Evolutionary conservation across 2,113 vertebrate species (phyloP), one percentile per base, ranked within the genome.

Genomic region (Reinhardtius hippoglossoides): DNA sequence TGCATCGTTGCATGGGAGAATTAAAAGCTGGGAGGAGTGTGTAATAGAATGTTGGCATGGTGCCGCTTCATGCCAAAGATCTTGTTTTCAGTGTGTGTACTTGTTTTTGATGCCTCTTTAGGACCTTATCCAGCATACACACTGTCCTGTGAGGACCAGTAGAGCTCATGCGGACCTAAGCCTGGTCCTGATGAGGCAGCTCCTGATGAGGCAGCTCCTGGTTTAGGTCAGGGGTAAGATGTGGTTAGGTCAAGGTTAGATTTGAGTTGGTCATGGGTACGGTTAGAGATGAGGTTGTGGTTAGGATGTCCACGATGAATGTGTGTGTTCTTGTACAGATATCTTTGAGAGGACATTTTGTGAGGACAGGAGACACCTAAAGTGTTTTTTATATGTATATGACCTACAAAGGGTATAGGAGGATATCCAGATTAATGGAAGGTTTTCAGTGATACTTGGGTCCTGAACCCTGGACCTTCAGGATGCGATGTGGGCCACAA

Each of bases 1-100:
- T 70, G 62, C 71, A 26, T 63, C 5, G 5, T 23, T 50, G 65
- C 63, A 78, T n/a, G 31, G 26, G 46, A 74, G 66, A 81, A 81
- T 86, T 83, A 66, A 81, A 84, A 81, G 66, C 79, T 44, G 58
- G 40, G 56, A 63, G 31, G 68, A 74, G 66, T 82, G 82, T 27
- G 67, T 88, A 66, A 80, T 55, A 62, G 44, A 2, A 37, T 80
- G 83, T 76, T 86, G 5, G 21, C 20, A 56, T 56, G 21, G 9
- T 24, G 9, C 21, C 5, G 54, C 9, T 13, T 23, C 42, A 67
- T 31, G 55, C 61, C 44, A 40, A 16, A 61, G 48, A 74, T 78
- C 52, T 78, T 18, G 58, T 55, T 67, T 56, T 54, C n/a, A 74
- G 62, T 59, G 44, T 66, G 64, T 8, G 31, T 31, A 31, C 31